Conservation (phyloP, 2,888 invertebrate species). For the Nysson spinosus region DNA sequence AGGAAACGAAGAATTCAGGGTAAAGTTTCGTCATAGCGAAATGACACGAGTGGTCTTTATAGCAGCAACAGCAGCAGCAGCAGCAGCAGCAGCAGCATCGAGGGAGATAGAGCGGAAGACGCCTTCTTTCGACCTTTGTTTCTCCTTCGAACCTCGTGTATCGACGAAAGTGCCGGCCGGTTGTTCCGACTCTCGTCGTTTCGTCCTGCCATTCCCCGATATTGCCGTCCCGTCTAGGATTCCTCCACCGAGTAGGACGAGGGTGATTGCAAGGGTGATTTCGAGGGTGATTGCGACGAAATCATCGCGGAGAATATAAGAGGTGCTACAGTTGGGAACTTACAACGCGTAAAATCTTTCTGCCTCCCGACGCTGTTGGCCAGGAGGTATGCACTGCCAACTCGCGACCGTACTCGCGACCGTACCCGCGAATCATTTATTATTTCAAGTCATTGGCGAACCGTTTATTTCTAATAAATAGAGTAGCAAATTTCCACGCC, state of each 20-base stretch:
- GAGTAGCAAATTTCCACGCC: too few relatives aligned
- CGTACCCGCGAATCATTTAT: too few relatives aligned
- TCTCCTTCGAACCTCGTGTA: slow-evolving; percentile 70
- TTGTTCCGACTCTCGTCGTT: slow-evolving; percentile 75
- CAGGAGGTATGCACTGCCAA: too few relatives aligned
- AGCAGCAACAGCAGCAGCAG: slow-evolving; percentile 72
- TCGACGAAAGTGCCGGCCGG: slow-evolving; percentile 80
- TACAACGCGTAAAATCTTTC: slow-evolving; percentile 74
- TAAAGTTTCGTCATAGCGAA: slow-evolving; percentile 80
- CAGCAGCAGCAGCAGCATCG: slow-evolving; percentile 72
- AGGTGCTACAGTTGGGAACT: slow-evolving; percentile 77
- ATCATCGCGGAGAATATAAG: slow-evolving; percentile 78
- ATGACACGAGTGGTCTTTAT: slow-evolving; percentile 82
- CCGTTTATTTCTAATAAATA: too few relatives aligned
- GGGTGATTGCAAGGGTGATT: slow-evolving; percentile 71
- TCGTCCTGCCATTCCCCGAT: slow-evolving; percentile 76
- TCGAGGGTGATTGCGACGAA: slow-evolving; percentile 78
- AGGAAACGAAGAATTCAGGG: slow-evolving; percentile 75
- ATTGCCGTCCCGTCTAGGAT: slow-evolving; percentile 74
- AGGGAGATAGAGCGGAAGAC: slow-evolving; percentile 38
- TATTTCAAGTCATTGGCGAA: too few relatives aligned
- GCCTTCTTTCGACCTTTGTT: slow-evolving; percentile 43
- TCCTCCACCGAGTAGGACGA: slow-evolving; percentile 54
- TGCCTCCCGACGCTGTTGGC: slow-evolving; percentile 55
- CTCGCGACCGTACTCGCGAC: too few relatives aligned